Evolutionary conservation across 2,797 vertebrate species (phyloP).

Genomic region (Muscicapa striata): DNA sequence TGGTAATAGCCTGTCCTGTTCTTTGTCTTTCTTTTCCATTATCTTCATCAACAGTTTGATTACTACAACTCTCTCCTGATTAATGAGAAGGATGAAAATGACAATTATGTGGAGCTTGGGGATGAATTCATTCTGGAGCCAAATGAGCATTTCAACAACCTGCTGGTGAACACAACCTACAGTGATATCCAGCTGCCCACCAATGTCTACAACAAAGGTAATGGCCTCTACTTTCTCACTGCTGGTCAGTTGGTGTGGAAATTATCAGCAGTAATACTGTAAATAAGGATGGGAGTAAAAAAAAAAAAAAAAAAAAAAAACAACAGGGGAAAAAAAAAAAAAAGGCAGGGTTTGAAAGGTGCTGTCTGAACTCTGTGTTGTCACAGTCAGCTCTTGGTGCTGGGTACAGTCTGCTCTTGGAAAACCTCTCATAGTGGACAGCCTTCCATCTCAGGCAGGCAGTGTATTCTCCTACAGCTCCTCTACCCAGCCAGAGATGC

Average conservation of each 20-base stretch:
- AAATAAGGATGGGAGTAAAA: background rate
- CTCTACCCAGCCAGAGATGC: background rate
- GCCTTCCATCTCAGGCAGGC: background rate
- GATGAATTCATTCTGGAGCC: slow-evolving; percentile 88
- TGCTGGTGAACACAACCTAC: slow-evolving; percentile 87
- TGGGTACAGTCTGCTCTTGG: background rate
- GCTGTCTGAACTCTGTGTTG: background rate
- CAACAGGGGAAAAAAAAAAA: background rate
- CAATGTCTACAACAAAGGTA: slow-evolving; percentile 97
- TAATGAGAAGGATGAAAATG: slow-evolving; percentile 85
- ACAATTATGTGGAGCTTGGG: slow-evolving; percentile 86
- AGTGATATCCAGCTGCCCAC: slow-evolving; percentile 96
- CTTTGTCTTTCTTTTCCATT: background rate
- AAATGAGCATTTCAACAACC: slow-evolving; percentile 92
- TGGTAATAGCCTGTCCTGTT: background rate
- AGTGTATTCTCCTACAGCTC: background rate
- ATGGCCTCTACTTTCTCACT: background rate
- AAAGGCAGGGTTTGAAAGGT: background rate
- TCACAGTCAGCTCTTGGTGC: background rate
- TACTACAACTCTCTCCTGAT: slow-evolving; percentile 93
- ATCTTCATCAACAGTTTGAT: slow-evolving; percentile 82
- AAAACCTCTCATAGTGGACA: background rate
- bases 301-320: background rate
- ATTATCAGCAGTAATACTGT: background rate
- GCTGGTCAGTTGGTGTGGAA: background rate